Evolutionary conservation across 2,888 invertebrate genomes (phyloP).

Genomic region (Tachina fera): DNA sequence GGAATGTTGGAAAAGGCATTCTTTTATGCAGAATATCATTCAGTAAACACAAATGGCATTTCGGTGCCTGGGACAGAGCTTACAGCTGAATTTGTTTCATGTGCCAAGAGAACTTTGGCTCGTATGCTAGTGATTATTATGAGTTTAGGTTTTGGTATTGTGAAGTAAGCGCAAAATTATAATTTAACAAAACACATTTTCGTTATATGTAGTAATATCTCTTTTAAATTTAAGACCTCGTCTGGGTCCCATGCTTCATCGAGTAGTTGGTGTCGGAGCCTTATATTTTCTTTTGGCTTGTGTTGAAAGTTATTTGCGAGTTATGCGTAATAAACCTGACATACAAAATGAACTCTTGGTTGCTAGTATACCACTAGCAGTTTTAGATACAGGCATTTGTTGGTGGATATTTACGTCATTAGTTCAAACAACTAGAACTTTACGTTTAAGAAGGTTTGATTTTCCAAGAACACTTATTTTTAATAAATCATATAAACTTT

Average conservation of each 20-base stretch:
- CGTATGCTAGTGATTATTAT: constrained; percentile 97
- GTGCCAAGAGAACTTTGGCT: constrained; percentile 94
- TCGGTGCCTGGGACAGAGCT: constrained; percentile 89
- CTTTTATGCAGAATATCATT: constrained; percentile 94
- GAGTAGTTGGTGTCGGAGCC: constrained; percentile 92
- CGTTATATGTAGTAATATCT: not conserved
- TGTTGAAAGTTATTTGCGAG: constrained; percentile 93
- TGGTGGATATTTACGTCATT: constrained; percentile 97
- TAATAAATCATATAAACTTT: not conserved
- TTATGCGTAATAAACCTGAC: constrained; percentile 86
- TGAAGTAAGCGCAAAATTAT: constrained; percentile 87
- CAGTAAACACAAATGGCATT: constrained; percentile 88
- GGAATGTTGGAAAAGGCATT: constrained; percentile 95
- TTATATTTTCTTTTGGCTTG: constrained; percentile 93
- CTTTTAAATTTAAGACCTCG: constrained; percentile 86
- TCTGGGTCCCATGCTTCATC: constrained; percentile 93
- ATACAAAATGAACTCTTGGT: constrained; percentile 87
- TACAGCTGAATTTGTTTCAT: constrained; percentile 95
- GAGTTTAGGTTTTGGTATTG: constrained; percentile 97
- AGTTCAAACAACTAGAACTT: constrained; percentile 94
- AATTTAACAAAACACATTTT: not conserved
- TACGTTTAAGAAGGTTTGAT: constrained; percentile 89
- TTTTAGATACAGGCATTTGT: constrained; percentile 93
- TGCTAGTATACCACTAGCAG: constrained; percentile 92
- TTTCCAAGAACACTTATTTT: not conserved